Conservation (phyloP, 2,888 invertebrate genomes). For the Allophyes oxyacanthae region DNA sequence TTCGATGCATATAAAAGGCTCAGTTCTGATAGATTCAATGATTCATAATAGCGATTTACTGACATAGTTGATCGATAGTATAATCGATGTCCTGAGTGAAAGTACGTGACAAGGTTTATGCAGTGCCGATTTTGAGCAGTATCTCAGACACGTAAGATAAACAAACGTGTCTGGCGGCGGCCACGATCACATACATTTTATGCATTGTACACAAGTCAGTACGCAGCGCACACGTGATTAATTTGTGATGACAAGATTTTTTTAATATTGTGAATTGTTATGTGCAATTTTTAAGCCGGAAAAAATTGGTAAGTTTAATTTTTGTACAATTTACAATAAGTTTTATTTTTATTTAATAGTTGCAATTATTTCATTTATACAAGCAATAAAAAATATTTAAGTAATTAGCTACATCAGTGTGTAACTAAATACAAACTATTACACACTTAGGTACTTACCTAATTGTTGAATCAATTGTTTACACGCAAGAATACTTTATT, state of each 20-base stretch:
- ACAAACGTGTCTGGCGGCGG: slow-evolving; percentile 58
- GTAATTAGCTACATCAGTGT: no score
- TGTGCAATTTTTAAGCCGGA: slow-evolving; percentile 30
- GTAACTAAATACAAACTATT: no score
- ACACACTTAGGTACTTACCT: no score
- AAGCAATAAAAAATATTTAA: no score
- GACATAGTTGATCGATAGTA: slow-evolving; percentile 22
- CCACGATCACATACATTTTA: slow-evolving; percentile 30
- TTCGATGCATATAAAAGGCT: background rate
- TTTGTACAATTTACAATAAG: background rate
- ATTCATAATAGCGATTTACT: slow-evolving; percentile 21
- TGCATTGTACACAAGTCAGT: slow-evolving; percentile 45
- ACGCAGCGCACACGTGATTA: slow-evolving; percentile 34
- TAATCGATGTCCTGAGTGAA: slow-evolving; percentile 46
- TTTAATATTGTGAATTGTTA: slow-evolving; percentile 30
- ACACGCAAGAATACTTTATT: no score
- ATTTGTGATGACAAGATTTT: slow-evolving; percentile 31
- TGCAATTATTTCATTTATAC: no score
- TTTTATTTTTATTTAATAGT: no score
- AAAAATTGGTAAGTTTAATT: slow-evolving; percentile 27
- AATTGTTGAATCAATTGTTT: no score
- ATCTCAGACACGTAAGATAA: slow-evolving; percentile 55
- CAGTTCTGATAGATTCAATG: slow-evolving; percentile 11
- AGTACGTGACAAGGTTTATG: slow-evolving; percentile 62
- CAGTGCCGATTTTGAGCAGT: slow-evolving; percentile 45